Conservation (phyloP, 2,888 invertebrate genomes). For the Caenorhabditis drosophilae region DNA sequence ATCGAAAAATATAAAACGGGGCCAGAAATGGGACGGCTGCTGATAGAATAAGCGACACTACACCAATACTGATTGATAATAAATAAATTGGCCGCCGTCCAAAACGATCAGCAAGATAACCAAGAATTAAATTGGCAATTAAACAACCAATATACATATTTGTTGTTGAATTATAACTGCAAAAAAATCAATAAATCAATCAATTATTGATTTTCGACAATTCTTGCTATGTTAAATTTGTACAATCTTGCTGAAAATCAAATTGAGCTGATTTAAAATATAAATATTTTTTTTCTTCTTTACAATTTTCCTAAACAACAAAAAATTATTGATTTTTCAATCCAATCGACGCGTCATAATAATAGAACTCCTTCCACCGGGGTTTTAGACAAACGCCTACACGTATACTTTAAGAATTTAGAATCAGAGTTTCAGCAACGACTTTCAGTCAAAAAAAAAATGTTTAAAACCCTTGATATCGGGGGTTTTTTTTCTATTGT, state of each 20-base stretch:
- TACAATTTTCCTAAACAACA: slow-evolving; percentile 12
- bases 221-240: slow-evolving; percentile 10
- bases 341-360: slow-evolving; percentile 1
- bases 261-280: slow-evolving; percentile 30
- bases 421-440: too few species aligned
- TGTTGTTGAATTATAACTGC: slow-evolving; percentile 26
- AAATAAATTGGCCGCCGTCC: slow-evolving; percentile 29
- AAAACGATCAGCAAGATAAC: slow-evolving; percentile 21
- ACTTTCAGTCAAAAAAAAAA: too few species aligned
- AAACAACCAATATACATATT: slow-evolving; percentile 21
- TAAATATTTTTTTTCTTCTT: slow-evolving; percentile 15
- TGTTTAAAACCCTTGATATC: too few species aligned
- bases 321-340: slow-evolving; percentile 3
- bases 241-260: slow-evolving; percentile 35
- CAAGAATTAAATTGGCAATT: slow-evolving; percentile 23
- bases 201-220: neutral
- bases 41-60: slow-evolving; percentile 13
- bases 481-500: too few species aligned
- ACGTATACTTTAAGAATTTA: too few species aligned
- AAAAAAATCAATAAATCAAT: neutral
- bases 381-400: too few species aligned
- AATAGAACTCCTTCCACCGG: too few species aligned
- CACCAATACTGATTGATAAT: slow-evolving; percentile 18
- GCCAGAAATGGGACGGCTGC: slow-evolving; percentile 15
- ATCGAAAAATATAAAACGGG: slow-evolving; percentile 29